Evolutionary conservation across 92 coral and sea anemone species (phyloP).

Genomic region (Zoanthus solanderi): DNA sequence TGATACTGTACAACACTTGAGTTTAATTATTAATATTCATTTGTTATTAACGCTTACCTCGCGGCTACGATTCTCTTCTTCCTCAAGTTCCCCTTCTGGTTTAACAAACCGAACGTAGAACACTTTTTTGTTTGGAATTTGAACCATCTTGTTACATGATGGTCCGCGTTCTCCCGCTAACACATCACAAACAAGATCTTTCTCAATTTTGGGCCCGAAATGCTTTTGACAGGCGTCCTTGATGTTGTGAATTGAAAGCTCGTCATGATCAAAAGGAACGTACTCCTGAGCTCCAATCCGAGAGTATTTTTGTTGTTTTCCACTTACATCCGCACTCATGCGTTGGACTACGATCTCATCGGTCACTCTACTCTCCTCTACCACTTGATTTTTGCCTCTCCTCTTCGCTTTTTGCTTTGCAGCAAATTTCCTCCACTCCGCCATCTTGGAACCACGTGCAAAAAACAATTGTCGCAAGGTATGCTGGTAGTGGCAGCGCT

Average conservation of each 20-base stretch:
- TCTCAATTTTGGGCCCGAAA: slow-evolving; percentile 4
- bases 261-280: slow-evolving; percentile 49
- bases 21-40: background rate
- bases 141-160: slow-evolving; percentile 29
- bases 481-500: too few species aligned
- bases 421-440: slow-evolving; percentile 39
- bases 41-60: background rate
- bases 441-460: too few species aligned
- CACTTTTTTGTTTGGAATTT: slow-evolving; percentile 41
- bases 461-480: too few species aligned
- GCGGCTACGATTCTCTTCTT: background rate
- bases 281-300: slow-evolving; percentile 53
- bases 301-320: slow-evolving; percentile 53
- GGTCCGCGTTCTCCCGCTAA: slow-evolving; percentile 40
- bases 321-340: slow-evolving; percentile 40
- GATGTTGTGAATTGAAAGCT: slow-evolving; percentile 39
- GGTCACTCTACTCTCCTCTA: slow-evolving; percentile 4
- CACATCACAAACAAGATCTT: slow-evolving; percentile 46
- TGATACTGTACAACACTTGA: background rate
- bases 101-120: too few species aligned
- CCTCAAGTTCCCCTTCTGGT: background rate
- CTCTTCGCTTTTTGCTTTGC: slow-evolving; percentile 48
- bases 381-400: slow-evolving; percentile 31
- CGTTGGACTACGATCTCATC: slow-evolving; percentile 52
- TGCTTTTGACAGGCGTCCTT: slow-evolving; percentile 52